Conservation (phyloP, 2,888 invertebrate genomes). For the Deroplatys truncata region DNA sequence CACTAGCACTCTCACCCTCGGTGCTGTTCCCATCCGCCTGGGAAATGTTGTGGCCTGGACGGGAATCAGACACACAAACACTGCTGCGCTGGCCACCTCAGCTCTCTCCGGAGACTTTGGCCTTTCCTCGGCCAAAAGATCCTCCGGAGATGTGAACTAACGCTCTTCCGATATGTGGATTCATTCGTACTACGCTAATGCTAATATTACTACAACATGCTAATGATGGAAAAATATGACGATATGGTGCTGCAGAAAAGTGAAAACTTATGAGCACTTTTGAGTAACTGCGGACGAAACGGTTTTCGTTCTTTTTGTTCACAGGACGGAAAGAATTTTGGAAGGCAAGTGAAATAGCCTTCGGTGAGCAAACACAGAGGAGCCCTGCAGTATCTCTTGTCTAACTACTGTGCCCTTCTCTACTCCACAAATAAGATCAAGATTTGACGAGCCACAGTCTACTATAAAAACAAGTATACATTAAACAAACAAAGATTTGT, state of each 20-base stretch:
- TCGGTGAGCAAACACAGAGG: neutral
- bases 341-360: neutral
- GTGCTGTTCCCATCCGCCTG: conserved; percentile 83
- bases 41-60: conserved; percentile 85
- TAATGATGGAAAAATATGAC: neutral
- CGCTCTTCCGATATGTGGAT: neutral
- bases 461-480: neutral
- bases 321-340: neutral
- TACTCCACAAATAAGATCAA: neutral
- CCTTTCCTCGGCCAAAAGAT: neutral
- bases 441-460: neutral
- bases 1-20: conserved; percentile 58
- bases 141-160: neutral
- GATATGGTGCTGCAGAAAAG: neutral
- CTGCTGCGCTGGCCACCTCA: neutral
- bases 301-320: neutral
- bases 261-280: neutral
- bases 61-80: conserved; percentile 5
- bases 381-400: neutral
- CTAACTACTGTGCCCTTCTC: neutral
- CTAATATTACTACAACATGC: neutral
- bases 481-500: neutral
- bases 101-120: neutral
- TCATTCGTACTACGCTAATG: neutral
- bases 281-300: neutral